Conservation (phyloP, 2,888 invertebrate species). For the Ennomos erosarius region DNA sequence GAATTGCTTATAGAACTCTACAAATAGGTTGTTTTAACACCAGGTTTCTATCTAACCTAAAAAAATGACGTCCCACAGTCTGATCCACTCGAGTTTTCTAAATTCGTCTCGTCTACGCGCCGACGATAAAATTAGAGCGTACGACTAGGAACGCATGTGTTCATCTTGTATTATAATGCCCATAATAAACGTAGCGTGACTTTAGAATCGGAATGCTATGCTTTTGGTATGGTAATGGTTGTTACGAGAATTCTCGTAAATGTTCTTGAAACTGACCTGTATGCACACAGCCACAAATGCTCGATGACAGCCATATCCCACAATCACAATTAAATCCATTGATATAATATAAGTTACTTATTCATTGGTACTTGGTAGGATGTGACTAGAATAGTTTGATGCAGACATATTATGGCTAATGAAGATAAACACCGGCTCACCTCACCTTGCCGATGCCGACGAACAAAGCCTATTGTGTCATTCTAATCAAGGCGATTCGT, state of each 20-base stretch:
- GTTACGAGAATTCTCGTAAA: constrained; percentile 56
- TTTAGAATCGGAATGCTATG: constrained; percentile 46
- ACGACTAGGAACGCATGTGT: constrained; percentile 53
- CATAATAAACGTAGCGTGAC: constrained; percentile 61
- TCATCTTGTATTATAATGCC: constrained; percentile 50
- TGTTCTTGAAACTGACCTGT: constrained; percentile 25
- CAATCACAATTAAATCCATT: background rate
- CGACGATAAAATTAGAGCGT: constrained; percentile 58
- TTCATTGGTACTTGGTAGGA: constrained; percentile 1
- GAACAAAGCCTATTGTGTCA: constrained; percentile 26
- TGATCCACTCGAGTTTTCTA: constrained; percentile 50
- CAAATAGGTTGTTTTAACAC: constrained; percentile 26
- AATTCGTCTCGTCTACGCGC: constrained; percentile 54
- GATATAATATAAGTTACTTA: constrained; percentile 1
- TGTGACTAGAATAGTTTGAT: constrained; percentile 11
- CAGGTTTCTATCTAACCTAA: constrained; percentile 28
- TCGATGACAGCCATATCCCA: too few relatives aligned
- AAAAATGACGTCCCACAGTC: constrained; percentile 44
- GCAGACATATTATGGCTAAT: constrained; percentile 7
- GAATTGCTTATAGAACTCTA: constrained; percentile 4
- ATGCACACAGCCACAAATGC: constrained; percentile 11
- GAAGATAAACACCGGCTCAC: constrained; percentile 17
- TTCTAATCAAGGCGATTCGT: constrained; percentile 6
- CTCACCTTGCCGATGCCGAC: constrained; percentile 11
- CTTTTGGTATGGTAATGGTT: constrained; percentile 56